Percentiles rank a stretch among this genome's conserved stretches.
Evolutionary conservation across 1,140 invertebrate genomes (phyloP).

Genomic region (Brachionus plicatilis): DNA sequence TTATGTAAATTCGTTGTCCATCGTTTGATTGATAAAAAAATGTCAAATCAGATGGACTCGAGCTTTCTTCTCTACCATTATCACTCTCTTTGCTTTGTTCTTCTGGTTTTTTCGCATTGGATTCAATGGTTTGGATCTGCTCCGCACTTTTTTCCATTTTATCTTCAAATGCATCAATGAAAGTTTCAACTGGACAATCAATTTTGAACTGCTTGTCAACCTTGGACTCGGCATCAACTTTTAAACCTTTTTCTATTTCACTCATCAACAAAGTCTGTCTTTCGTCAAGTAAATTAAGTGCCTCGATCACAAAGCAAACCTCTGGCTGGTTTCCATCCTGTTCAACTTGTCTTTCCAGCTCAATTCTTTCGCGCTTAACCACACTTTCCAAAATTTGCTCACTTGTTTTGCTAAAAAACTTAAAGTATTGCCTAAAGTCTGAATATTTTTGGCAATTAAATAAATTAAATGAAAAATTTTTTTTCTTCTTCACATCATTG

Average conservation of each 20-base stretch:
- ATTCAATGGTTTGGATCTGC: neutral
- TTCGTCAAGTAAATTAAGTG: slow-evolving; percentile 63
- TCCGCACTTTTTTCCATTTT: neutral
- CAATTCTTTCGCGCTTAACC: slow-evolving; percentile 66
- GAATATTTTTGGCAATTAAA: neutral
- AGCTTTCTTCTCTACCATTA: neutral
- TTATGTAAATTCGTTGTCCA: slow-evolving; percentile 84
- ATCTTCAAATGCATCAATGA: neutral
- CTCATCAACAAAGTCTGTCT: slow-evolving; percentile 47
- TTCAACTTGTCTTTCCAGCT: slow-evolving; percentile 62
- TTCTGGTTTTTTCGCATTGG: neutral
- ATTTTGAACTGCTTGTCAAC: neutral
- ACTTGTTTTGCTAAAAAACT: slow-evolving; percentile 39
- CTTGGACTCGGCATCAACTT: neutral
- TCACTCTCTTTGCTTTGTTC: neutral
- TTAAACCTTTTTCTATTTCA: neutral
- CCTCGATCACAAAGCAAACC: slow-evolving; percentile 75
- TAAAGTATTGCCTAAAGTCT: neutral
- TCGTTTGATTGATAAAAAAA: slow-evolving; percentile 58
- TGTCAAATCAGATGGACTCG: slow-evolving; percentile 23
- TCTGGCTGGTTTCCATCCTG: slow-evolving; percentile 69
- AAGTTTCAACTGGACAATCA: neutral
- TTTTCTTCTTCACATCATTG: neutral
- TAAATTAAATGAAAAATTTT: neutral
- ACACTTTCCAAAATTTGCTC: slow-evolving; percentile 65